phyloP scores from a whole-genome alignment of 2,113 vertebrate genomes.

The Dipodomys ordii region DNA sequence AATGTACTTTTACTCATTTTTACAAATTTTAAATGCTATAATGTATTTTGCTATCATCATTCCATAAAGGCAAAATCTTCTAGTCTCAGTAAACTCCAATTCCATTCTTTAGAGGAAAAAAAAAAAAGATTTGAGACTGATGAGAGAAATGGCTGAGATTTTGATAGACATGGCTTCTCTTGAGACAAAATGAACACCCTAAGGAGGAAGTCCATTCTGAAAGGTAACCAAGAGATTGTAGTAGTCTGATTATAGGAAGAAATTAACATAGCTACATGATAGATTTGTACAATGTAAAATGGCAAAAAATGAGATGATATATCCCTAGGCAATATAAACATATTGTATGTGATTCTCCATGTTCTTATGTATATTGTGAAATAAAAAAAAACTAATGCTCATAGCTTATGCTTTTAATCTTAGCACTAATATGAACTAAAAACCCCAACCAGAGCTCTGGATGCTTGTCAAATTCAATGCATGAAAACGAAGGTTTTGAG shows the following conservation, averaged over 20 bases:
- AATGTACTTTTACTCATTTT: not conserved
- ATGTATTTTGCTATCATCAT: not conserved
- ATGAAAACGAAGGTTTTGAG: not conserved
- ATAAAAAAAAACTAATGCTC: constrained; percentile 18
- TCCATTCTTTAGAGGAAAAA: no score
- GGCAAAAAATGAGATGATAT: constrained; percentile 7
- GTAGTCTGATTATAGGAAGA: constrained; percentile 30
- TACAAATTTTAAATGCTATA: constrained; percentile 27
- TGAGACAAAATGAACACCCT: constrained; percentile 28
- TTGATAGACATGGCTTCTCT: not conserved
- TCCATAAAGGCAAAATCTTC: no score
- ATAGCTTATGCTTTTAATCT: constrained; percentile 40
- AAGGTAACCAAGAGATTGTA: not conserved
- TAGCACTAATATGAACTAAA: not conserved
- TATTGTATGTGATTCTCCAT: constrained; percentile 35
- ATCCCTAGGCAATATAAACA: constrained; percentile 32
- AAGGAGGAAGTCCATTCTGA: constrained; percentile 30
- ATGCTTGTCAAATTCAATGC: constrained; percentile 2
- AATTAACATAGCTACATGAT: not conserved
- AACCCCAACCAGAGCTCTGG: not conserved
- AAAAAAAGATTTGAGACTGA: no score
- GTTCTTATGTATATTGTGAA: constrained; percentile 31
- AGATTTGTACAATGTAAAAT: not conserved
- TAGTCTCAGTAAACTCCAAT: no score
- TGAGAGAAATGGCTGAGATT: no score